Evolutionary conservation across 2,113 vertebrate genomes (phyloP).

Genomic region (Smithornis capensis): DNA sequence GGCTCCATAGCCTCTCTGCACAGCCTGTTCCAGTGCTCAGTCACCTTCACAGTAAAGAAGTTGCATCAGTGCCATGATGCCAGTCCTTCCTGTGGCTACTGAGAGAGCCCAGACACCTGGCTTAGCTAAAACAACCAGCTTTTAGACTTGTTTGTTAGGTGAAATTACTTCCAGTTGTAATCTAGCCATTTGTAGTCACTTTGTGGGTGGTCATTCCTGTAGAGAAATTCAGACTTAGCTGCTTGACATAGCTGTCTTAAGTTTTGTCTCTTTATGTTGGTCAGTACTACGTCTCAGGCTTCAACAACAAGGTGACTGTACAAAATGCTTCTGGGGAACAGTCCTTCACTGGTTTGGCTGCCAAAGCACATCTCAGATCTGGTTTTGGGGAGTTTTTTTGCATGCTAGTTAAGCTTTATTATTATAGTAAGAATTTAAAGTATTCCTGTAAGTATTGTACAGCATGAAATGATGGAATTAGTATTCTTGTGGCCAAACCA

Average conservation of each 20-base stretch:
- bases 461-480: background rate
- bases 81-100: background rate
- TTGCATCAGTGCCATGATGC: background rate
- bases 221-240: background rate
- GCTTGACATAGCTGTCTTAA: background rate
- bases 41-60: background rate
- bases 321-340: background rate
- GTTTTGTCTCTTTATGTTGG: background rate
- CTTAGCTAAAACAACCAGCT: background rate
- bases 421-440: background rate
- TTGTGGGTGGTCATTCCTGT: accelerated
- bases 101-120: background rate
- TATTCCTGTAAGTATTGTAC: background rate
- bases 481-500: background rate
- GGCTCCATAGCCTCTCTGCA: background rate
- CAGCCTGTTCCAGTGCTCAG: background rate
- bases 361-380: background rate
- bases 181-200: background rate
- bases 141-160: accelerated
- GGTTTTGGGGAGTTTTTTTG: background rate
- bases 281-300: background rate
- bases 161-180: accelerated
- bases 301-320: background rate
- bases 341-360: background rate
- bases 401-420: background rate